Percentiles rank a stretch among this genome's conserved stretches.
Evolutionary conservation across 2,113 vertebrate species (phyloP).

Genomic region (Ramphastos sulfuratus): DNA sequence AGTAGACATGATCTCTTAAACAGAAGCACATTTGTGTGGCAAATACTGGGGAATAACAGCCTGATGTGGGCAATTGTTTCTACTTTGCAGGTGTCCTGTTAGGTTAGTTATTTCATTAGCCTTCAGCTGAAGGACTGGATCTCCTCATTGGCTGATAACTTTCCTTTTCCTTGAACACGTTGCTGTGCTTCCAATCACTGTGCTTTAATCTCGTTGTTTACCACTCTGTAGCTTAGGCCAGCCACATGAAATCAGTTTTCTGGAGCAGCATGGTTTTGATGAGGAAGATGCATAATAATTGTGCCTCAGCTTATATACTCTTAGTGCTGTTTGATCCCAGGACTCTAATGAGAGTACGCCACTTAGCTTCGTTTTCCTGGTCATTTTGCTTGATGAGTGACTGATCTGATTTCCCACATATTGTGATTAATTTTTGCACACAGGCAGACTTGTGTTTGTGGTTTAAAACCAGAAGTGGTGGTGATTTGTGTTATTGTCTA

Average conservation of each 20-base stretch:
- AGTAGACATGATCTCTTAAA: not conserved
- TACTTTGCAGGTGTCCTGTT: not conserved
- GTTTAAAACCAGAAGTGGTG: not conserved
- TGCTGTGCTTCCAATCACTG: not conserved
- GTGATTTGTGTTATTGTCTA: not conserved
- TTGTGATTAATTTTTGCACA: not conserved
- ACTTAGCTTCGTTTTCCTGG: not conserved
- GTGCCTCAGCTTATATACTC: not conserved
- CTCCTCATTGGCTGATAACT: not conserved
- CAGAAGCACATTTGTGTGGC: not conserved
- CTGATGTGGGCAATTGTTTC: not conserved
- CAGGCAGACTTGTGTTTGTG: not conserved
- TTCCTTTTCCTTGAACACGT: not conserved
- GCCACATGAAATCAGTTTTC: not conserved
- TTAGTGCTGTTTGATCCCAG: not conserved
- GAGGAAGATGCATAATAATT: not conserved
- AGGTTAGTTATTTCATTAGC: not conserved
- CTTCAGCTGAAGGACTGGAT: not conserved
- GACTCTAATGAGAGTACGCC: not conserved
- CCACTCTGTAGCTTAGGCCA: not conserved
- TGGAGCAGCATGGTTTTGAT: not conserved
- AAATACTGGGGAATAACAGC: not conserved
- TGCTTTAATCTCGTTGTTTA: not conserved
- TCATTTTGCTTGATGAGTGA: not conserved
- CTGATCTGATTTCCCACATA: not conserved